A percentile compares a stretch with the other conserved stretches of the same genome.
These are phyloP conservation scores for Brachymystax lenok DNA, from an alignment of 2,797 vertebrate species.

Conservation along the genomic window DNA sequence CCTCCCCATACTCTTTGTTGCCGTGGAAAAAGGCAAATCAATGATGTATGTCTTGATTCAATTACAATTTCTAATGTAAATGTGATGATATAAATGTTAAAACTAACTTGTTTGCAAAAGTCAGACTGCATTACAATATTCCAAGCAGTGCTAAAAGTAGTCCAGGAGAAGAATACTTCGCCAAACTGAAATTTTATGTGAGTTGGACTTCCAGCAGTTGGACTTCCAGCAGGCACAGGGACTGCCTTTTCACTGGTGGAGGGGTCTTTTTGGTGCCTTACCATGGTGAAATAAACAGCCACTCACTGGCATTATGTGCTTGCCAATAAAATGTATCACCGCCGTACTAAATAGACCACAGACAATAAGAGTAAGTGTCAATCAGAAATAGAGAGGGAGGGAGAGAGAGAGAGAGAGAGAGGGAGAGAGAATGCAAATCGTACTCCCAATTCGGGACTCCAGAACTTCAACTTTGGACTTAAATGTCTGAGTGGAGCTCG, in stretches of 20 bases:
- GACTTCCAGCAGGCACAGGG: conserved; percentile 30
- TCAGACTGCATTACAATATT: conserved; percentile 49
- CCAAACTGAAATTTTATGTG: not conserved
- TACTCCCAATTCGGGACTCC: conserved; percentile 47
- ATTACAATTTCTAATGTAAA: conserved; percentile 66
- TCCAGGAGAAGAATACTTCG: conserved; percentile 28
- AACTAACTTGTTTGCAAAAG: conserved; percentile 52
- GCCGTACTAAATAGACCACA: conserved; percentile 51
- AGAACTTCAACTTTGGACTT: conserved; percentile 68
- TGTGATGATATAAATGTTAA: conserved; percentile 53
- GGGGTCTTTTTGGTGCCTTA: conserved; percentile 30
- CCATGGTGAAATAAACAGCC: conserved; percentile 44
- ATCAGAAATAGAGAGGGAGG: conserved; percentile 34
- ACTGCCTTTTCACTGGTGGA: conserved; percentile 23
- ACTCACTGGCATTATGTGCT: conserved; percentile 42
- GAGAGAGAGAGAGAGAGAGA: not conserved
- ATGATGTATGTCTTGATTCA: conserved; percentile 62
- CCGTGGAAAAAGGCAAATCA: conserved; percentile 59
- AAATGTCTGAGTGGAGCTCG: conserved; percentile 72
- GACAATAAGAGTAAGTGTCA: conserved; percentile 54
- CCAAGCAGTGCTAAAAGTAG: conserved; percentile 39
- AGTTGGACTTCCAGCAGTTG: conserved; percentile 35
- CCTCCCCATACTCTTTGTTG: conserved; percentile 30
- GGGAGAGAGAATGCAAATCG: not conserved
- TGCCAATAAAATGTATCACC: conserved; percentile 50